These are phyloP conservation scores for Scaptomyza parva DNA, from an alignment of 2,888 invertebrate species.

Conservation along the genomic window DNA sequence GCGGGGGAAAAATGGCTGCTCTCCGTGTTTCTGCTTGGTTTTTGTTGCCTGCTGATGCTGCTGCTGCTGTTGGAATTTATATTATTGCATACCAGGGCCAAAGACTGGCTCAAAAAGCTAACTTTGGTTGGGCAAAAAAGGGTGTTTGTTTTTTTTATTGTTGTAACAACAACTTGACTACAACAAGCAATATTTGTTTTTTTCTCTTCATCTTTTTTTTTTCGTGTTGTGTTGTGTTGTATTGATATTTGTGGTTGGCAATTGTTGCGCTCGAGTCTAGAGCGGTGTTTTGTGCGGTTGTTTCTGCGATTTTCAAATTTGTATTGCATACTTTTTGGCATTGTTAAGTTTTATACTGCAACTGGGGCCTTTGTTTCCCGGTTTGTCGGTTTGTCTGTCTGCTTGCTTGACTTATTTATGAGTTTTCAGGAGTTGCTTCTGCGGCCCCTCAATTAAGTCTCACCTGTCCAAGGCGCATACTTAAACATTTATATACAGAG, in stretches of 20 bases:
- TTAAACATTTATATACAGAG: slow-evolving; percentile 54
- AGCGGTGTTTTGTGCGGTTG: slow-evolving; percentile 26
- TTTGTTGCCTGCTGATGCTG: slow-evolving; percentile 7
- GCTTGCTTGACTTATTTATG: slow-evolving; percentile 52
- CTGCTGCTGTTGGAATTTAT: slow-evolving; percentile 61
- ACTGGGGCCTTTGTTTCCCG: slow-evolving; percentile 7
- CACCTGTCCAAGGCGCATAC: slow-evolving; percentile 47
- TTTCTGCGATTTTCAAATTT: slow-evolving; percentile 47
- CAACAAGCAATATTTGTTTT: slow-evolving; percentile 52
- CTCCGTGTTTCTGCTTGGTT: slow-evolving; percentile 25
- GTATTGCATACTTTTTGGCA: slow-evolving; percentile 58
- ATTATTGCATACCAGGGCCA: slow-evolving; percentile 70
- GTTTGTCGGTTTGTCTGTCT: slow-evolving; percentile 1
- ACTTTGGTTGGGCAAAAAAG: background rate
- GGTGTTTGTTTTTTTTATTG: slow-evolving; percentile 1
- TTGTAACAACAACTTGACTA: slow-evolving; percentile 44
- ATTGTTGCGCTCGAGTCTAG: slow-evolving; percentile 60
- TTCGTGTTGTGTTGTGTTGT: no score
- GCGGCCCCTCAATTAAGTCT: slow-evolving; percentile 35
- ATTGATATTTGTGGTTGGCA: slow-evolving; percentile 71
- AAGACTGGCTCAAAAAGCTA: slow-evolving; percentile 23
- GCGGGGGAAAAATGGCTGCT: slow-evolving; percentile 9
- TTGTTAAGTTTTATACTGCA: slow-evolving; percentile 46
- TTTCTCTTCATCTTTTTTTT: background rate
- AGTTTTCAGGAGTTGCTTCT: slow-evolving; percentile 2